Percentiles rank a stretch among this genome's conserved stretches.
Conservation (phyloP, 1,140 invertebrate species). For the Pararge aegeria region DNA sequence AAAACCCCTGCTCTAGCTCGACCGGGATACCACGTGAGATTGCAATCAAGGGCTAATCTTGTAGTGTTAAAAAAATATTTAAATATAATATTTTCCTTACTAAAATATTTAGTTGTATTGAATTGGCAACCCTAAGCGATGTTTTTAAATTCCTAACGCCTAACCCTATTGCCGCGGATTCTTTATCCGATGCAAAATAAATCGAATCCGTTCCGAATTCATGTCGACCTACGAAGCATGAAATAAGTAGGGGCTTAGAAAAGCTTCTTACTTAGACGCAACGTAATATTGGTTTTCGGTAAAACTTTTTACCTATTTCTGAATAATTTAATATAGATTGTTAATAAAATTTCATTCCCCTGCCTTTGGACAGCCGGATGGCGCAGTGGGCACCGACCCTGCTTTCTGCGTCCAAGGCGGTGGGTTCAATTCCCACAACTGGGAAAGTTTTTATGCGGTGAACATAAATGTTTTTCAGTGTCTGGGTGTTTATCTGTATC, state of each 20-base stretch:
- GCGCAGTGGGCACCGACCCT: no score
- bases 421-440: no score
- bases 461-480: no score
- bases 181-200: slow-evolving; percentile 18
- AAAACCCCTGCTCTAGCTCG: no score
- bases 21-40: no score
- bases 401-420: no score
- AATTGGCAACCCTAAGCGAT: neutral
- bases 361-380: neutral
- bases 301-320: neutral
- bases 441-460: no score
- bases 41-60: no score
- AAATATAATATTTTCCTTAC: no score
- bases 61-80: no score
- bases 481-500: no score
- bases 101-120: neutral
- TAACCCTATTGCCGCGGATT: slow-evolving; percentile 16
- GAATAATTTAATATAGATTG: neutral
- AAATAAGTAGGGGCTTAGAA: slow-evolving; percentile 43
- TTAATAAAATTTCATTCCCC: neutral
- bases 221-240: slow-evolving; percentile 45
- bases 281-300: neutral
- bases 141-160: neutral
- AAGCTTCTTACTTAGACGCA: slow-evolving; percentile 1
- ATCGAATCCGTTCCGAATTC: slow-evolving; percentile 39